phyloP scores from a whole-genome alignment of 1,140 invertebrate genomes.

The Cydia splendana region DNA sequence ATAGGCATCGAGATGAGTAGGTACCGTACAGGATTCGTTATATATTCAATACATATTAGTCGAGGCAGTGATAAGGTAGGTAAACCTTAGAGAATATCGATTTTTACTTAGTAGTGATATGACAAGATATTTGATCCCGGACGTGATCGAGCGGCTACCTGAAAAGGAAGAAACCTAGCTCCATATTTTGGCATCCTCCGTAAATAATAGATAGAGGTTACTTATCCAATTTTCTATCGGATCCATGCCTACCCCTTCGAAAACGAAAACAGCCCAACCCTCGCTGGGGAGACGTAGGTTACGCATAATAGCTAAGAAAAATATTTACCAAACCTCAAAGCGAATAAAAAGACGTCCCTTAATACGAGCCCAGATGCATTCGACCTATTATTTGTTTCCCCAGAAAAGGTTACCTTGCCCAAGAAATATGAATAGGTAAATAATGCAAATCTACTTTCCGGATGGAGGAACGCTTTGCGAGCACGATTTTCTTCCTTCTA shows the following conservation, averaged over 20 bases:
- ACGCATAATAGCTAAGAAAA: constrained; percentile 60
- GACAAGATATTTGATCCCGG: constrained; percentile 1
- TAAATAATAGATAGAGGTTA: constrained; percentile 53
- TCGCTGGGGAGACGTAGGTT: constrained; percentile 43
- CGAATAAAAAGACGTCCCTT: constrained; percentile 77
- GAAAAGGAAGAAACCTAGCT: constrained; percentile 31
- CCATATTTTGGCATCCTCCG: constrained; percentile 32
- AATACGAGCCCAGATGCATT: constrained; percentile 71
- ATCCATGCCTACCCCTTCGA: constrained; percentile 42
- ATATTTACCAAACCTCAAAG: constrained; percentile 72
- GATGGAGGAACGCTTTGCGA: constrained; percentile 44
- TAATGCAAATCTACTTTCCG: constrained; percentile 70
- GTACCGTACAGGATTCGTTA: too few species aligned
- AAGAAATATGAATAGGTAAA: constrained; percentile 61
- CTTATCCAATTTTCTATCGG: constrained; percentile 50
- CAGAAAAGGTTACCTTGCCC: constrained; percentile 55
- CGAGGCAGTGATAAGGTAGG: too few species aligned
- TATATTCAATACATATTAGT: too few species aligned
- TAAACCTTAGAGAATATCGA: background rate
- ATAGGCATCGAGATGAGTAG: too few species aligned
- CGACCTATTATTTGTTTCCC: constrained; percentile 73
- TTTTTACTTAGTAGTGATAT: background rate
- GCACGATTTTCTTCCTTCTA: constrained; percentile 55
- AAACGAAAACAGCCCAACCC: constrained; percentile 41
- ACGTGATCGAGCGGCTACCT: constrained; percentile 12